Evolutionary conservation across 2,888 invertebrate species (phyloP).

Genomic region (Iphiclides podalirius): DNA sequence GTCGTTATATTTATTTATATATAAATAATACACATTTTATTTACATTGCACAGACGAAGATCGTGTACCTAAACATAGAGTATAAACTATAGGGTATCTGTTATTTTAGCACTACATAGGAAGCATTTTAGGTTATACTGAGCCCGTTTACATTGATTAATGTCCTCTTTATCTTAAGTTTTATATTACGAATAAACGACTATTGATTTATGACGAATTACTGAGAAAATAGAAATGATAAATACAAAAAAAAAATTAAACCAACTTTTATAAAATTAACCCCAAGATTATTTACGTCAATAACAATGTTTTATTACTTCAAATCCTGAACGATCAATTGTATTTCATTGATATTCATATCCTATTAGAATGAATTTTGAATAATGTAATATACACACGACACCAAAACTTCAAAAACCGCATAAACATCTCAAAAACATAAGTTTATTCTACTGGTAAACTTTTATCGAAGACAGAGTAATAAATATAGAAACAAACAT

Average conservation of each 20-base stretch:
- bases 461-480: conserved; percentile 1
- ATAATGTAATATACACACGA: too few relatives aligned
- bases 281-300: too few relatives aligned
- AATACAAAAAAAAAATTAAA: too few relatives aligned
- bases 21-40: conserved; percentile 33
- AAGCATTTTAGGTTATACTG: conserved; percentile 47
- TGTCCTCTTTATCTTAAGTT: conserved; percentile 6
- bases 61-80: conserved; percentile 34
- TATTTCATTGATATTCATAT: too few relatives aligned
- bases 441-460: conserved; percentile 10
- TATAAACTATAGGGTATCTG: conserved; percentile 27
- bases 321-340: too few relatives aligned
- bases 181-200: conserved; percentile 2
- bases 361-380: too few relatives aligned
- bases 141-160: conserved; percentile 20
- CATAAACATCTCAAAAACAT: neutral
- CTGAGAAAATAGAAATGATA: too few relatives aligned
- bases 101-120: conserved; percentile 55
- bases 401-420: too few relatives aligned
- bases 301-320: too few relatives aligned
- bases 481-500: neutral
- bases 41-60: conserved; percentile 56
- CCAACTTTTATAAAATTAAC: too few relatives aligned
- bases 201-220: neutral
- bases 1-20: conserved; percentile 9